A percentile compares a stretch with the other conserved stretches of the same genome.
Evolutionary conservation across 2,888 invertebrate genomes (phyloP).

Genomic region (Celastrina argiolus): DNA sequence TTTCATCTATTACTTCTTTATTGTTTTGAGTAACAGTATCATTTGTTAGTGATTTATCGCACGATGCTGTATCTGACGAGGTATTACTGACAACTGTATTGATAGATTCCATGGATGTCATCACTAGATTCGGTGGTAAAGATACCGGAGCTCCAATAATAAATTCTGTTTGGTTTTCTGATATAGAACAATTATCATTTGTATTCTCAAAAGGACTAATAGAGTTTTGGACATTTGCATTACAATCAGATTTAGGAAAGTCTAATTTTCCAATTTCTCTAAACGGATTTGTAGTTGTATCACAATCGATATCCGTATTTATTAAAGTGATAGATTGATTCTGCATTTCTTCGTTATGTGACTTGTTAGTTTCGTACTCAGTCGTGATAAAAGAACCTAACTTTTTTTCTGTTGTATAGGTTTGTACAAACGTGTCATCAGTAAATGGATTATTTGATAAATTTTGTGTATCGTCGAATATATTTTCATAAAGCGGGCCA

Average conservation of each 20-base stretch:
- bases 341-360: conserved; percentile 54
- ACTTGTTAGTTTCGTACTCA: conserved; percentile 64
- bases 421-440: conserved; percentile 48
- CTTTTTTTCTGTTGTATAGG: conserved; percentile 49
- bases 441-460: conserved; percentile 56
- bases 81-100: conserved; percentile 8
- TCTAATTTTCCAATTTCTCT: conserved; percentile 18
- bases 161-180: conserved; percentile 39
- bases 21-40: conserved; percentile 38
- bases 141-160: conserved; percentile 75
- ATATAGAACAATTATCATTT: not conserved
- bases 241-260: not conserved
- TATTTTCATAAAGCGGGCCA: conserved; percentile 41
- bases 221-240: not conserved
- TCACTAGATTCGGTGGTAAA: conserved; percentile 51
- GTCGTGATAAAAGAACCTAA: conserved; percentile 55
- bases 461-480: conserved; percentile 44
- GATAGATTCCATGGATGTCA: not conserved
- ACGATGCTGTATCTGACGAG: conserved; percentile 15
- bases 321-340: conserved; percentile 27
- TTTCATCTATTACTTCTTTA: conserved; percentile 7
- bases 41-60: conserved; percentile 12
- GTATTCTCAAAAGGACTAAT: not conserved
- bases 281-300: conserved; percentile 29
- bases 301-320: conserved; percentile 21